A percentile compares a stretch with the other conserved stretches of the same genome.
Evolutionary conservation across 2,797 vertebrate genomes (phyloP).

Genomic region (Carapus acus): DNA sequence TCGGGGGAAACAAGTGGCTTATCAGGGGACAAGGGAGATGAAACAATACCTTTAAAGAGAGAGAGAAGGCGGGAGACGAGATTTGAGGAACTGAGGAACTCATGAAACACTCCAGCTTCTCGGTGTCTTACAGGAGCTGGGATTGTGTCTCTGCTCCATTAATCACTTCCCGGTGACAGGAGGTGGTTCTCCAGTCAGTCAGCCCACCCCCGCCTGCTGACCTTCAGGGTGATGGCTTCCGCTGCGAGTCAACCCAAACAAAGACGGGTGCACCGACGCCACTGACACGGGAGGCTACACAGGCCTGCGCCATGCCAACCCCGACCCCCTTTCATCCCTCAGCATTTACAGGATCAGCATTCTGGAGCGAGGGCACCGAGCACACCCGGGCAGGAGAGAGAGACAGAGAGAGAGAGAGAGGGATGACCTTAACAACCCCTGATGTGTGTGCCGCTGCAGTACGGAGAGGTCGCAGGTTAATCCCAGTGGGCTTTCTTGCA

Average conservation of each 20-base stretch:
- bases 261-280: slow-evolving; percentile 51
- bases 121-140: slow-evolving; percentile 50
- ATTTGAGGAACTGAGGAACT: not conserved
- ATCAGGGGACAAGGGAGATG: too few relatives aligned
- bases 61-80: too few relatives aligned
- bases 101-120: slow-evolving; percentile 15
- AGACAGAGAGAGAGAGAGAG: slow-evolving; percentile 3
- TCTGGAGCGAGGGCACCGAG: slow-evolving; percentile 39
- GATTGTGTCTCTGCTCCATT: slow-evolving; percentile 64
- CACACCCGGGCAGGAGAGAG: slow-evolving; percentile 9
- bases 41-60: too few relatives aligned
- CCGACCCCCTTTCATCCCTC: slow-evolving; percentile 59
- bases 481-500: slow-evolving; percentile 39
- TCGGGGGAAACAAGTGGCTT: too few relatives aligned
- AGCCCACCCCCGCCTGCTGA: slow-evolving; percentile 45
- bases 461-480: slow-evolving; percentile 53
- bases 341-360: slow-evolving; percentile 50
- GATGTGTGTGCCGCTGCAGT: slow-evolving; percentile 39
- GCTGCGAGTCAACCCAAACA: slow-evolving; percentile 58
- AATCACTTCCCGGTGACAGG: slow-evolving; percentile 69
- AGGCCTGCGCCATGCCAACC: slow-evolving; percentile 44
- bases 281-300: slow-evolving; percentile 42
- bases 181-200: slow-evolving; percentile 55
- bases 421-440: slow-evolving; percentile 41
- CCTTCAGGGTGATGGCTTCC: slow-evolving; percentile 59